Base-by-base conservation (phyloP, 1,140 invertebrate genomes). In the Drosophila neocordata region DNA sequence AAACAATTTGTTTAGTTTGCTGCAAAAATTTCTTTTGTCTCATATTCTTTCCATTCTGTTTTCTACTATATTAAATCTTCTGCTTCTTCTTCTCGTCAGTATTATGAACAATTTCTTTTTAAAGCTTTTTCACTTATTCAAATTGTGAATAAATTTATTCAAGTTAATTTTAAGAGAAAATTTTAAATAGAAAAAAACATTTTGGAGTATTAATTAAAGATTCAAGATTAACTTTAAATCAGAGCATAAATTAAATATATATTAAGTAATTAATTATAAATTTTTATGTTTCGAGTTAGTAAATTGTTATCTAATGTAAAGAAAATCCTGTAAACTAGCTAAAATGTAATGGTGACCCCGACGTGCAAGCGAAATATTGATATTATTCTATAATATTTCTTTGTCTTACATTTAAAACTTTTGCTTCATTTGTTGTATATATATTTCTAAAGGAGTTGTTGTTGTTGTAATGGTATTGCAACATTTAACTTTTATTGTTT, bases 1-100 rank as follows among this genome's bases (percentile, higher is more conserved):
- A 48, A 48, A 48, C 41, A 48, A 48, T 48, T 48, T 48, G 41
- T 48, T 48, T 48, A 48, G 41, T 48, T 48, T 48, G 41, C 41
- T 48, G 41, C 41, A 48, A 48, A 48, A 48, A 48, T 48, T 48
- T 48, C 41, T 48, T 18, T 48, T 48, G 41, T 48, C 18, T 48
- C 15, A 27, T 55, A 55, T 55, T 55, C 52, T 55, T 55, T 12
- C 12, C 27, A 27, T 59, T 66, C 20, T 37, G 15, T 34, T 31
- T 31, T 24, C 2, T 24, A 24, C 4, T 24, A n/a, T n/a, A n/a
- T 4, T 15, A 13, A 5, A 4, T 3, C 13, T 18, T 1, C 41
- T 44, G 15, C 15, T 48, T 15, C 13, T 44, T 44, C 41, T 18
- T 18, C 8, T 18, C 6, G 12, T 18, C 18, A 44, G 15, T 20